Evolutionary conservation across 2,888 invertebrate species (phyloP).

Genomic region (Agrilus mali): DNA sequence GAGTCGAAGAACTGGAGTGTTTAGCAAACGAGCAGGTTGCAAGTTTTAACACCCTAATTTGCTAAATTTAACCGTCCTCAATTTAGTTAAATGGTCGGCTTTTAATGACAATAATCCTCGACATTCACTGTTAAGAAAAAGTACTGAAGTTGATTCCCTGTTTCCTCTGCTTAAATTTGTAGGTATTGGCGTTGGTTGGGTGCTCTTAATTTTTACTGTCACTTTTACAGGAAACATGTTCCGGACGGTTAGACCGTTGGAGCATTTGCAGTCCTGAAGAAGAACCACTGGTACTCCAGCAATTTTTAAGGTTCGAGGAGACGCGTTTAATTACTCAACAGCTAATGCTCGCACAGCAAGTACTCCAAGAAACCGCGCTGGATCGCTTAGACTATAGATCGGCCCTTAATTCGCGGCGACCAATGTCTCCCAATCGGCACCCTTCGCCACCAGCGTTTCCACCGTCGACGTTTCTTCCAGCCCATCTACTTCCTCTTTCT

Average conservation of each 20-base stretch:
- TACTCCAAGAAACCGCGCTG: conserved; percentile 44
- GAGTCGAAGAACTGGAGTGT: too few species aligned
- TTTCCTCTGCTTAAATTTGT: background rate
- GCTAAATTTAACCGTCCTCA: too few species aligned
- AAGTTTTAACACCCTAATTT: too few species aligned
- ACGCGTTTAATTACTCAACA: conserved; percentile 70
- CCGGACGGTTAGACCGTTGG: conserved; percentile 79
- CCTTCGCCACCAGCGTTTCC: conserved; percentile 46
- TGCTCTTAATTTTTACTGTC: conserved; percentile 10
- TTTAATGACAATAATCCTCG: background rate
- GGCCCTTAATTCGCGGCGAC: conserved; percentile 33
- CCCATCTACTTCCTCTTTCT: conserved; percentile 35
- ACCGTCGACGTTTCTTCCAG: conserved; percentile 34
- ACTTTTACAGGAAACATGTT: conserved; percentile 67
- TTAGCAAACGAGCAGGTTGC: too few species aligned
- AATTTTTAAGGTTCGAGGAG: conserved; percentile 82
- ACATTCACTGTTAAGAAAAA: too few species aligned
- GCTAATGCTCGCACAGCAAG: conserved; percentile 47
- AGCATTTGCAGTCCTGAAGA: conserved; percentile 77
- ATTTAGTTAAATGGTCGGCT: background rate
- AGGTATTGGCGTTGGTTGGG: too few species aligned
- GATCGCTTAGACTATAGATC: conserved; percentile 41
- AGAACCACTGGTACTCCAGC: conserved; percentile 82
- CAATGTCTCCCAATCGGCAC: conserved; percentile 57
- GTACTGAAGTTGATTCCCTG: background rate